These are phyloP conservation scores for Lepetodrilus schrolli DNA, from an alignment of 2,888 invertebrate genomes.

Conservation along the genomic window DNA sequence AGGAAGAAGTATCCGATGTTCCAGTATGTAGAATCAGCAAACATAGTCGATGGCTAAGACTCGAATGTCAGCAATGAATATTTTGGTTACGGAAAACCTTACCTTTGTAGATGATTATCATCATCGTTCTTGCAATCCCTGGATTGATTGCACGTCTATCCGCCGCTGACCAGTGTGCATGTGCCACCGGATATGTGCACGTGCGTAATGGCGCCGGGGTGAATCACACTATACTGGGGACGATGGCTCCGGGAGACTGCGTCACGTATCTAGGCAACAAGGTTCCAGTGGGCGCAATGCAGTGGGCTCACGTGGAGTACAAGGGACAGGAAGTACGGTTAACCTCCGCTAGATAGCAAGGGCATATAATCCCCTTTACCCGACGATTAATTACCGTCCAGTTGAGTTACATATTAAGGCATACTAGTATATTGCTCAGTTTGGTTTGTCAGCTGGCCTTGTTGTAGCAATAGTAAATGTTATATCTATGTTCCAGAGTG, in stretches of 20 bases:
- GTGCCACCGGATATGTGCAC: conserved; percentile 48
- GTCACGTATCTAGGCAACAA: conserved; percentile 46
- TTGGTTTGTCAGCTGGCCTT: not conserved
- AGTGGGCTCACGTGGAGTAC: conserved; percentile 30
- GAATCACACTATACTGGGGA: conserved; percentile 43
- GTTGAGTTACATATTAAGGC: no score
- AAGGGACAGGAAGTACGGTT: conserved; percentile 20
- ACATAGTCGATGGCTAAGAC: no score
- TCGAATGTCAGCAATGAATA: no score
- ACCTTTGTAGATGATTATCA: no score
- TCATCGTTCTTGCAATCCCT: no score
- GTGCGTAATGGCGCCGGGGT: conserved; percentile 50
- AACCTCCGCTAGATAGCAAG: not conserved
- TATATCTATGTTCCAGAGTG: not conserved
- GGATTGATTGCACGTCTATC: no score
- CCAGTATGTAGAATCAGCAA: no score
- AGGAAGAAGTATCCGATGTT: no score
- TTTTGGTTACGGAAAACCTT: no score
- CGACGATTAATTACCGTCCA: no score
- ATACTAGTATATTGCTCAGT: no score
- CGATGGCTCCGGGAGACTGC: conserved; percentile 42
- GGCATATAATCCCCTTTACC: no score
- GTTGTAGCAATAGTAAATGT: not conserved
- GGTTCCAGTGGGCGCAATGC: conserved; percentile 35
- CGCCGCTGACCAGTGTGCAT: conserved; percentile 47